These are phyloP conservation scores for Ceratosolen fusciceps DNA, from an alignment of 1,140 invertebrate genomes.

Conservation along the genomic window DNA sequence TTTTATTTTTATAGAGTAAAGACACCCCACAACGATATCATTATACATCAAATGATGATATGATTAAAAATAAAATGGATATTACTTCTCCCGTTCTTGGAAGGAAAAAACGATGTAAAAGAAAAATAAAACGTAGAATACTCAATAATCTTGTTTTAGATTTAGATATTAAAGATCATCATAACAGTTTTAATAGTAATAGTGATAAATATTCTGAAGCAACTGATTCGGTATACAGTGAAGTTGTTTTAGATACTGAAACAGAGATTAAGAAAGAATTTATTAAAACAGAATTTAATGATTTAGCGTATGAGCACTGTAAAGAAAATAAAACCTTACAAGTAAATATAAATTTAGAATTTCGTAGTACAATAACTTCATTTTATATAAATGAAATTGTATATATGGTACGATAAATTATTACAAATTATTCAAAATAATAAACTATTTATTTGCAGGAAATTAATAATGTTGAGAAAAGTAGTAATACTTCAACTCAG, in stretches of 20 bases:
- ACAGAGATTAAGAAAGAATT: constrained; percentile 5
- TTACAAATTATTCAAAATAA: background rate
- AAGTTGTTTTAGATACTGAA: constrained; percentile 24
- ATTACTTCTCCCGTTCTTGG: constrained; percentile 55
- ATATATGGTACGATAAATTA: background rate
- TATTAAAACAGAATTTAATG: constrained; percentile 1
- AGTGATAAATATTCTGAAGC: constrained; percentile 37
- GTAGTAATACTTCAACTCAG: constrained; percentile 55
- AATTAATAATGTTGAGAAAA: constrained; percentile 24
- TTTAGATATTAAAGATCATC: constrained; percentile 31
- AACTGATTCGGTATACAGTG: constrained; percentile 24
- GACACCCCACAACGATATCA: background rate
- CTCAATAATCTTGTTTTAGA: constrained; percentile 50
- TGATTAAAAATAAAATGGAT: constrained; percentile 1
- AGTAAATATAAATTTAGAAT: constrained; percentile 2
- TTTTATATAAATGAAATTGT: background rate
- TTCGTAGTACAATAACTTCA: too few relatives aligned
- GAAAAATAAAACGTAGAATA: constrained; percentile 56
- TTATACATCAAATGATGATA: background rate
- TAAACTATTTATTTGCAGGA: constrained; percentile 37
- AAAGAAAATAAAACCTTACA: constrained; percentile 31
- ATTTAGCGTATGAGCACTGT: background rate
- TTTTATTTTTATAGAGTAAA: background rate
- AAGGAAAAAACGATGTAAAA: constrained; percentile 48
- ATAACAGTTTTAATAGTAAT: constrained; percentile 37